Percentiles rank a stretch among this genome's conserved stretches.
These are phyloP conservation scores for Patiria miniata DNA, from an alignment of 35 echinoderm and acorn worm genomes.

Conservation along the genomic window DNA sequence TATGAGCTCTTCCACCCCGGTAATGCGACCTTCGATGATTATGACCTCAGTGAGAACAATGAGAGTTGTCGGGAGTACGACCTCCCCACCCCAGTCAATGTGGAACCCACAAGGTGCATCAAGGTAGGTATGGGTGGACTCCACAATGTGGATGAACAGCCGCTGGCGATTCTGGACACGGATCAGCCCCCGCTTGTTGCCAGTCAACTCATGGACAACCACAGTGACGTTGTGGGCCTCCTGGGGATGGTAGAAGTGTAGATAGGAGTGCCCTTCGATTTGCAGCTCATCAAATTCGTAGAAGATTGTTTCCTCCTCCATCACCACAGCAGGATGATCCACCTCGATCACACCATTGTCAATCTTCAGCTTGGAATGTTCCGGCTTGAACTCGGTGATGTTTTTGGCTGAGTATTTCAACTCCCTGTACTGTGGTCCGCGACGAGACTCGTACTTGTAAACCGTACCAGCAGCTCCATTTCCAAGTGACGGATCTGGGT, in stretches of 20 bases:
- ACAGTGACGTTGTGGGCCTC: conserved; percentile 84
- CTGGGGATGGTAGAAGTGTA: conserved; percentile 87
- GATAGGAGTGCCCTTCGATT: conserved; percentile 78
- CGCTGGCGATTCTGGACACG: conserved; percentile 70
- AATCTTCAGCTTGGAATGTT: conserved; percentile 78
- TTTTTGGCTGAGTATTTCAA: conserved; percentile 85
- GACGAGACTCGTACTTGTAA: conserved; percentile 86
- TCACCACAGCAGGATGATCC: conserved; percentile 82
- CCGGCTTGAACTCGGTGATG: conserved; percentile 80
- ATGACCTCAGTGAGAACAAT: conserved; percentile 61
- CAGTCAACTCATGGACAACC: conserved; percentile 84
- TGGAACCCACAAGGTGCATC: conserved; percentile 89
- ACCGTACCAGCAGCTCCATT: conserved; percentile 89
- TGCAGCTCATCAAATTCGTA: conserved; percentile 98
- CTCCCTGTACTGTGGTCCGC: conserved; percentile 91
- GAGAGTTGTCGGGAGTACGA: conserved; percentile 79
- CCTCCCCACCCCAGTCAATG: conserved; percentile 69
- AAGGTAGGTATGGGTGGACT: conserved; percentile 92
- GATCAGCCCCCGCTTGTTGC: conserved; percentile 80
- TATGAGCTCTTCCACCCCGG: conserved; percentile 79
- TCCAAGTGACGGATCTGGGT: conserved; percentile 34
- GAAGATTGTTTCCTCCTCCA: conserved; percentile 81
- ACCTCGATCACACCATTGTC: conserved; percentile 77
- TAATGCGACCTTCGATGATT: conserved; percentile 76
- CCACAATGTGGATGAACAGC: conserved; percentile 80